Percentiles rank a stretch among this genome's conserved stretches.
phyloP scores from a whole-genome alignment of 2,113 vertebrate genomes.

The Haemorhous mexicanus region DNA sequence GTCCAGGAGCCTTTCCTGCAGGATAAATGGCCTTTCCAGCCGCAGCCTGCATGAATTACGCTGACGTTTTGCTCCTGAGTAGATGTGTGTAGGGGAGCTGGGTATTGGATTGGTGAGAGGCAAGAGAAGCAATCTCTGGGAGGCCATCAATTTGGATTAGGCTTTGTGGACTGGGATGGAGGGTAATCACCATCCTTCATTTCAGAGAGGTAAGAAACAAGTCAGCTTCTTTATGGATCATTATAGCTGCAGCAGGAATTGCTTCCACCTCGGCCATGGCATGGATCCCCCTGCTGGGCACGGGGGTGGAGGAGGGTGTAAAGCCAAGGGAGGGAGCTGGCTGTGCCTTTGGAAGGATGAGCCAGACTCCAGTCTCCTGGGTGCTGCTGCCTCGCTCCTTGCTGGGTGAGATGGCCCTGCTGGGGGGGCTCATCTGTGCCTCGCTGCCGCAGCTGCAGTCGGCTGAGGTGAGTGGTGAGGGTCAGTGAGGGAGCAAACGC shows the following conservation, averaged over 20 bases:
- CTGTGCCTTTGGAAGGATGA: neutral
- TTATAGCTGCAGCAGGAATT: neutral
- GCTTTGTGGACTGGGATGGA: slow-evolving; percentile 29
- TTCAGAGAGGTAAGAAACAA: slow-evolving; percentile 37
- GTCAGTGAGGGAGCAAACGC: neutral
- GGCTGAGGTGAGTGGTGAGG: accelerated
- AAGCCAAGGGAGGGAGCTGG: neutral
- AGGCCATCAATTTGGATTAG: slow-evolving; percentile 28
- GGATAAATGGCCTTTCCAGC: neutral
- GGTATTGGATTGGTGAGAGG: neutral
- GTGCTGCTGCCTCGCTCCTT: neutral
- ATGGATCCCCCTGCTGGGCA: accelerated
- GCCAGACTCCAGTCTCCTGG: neutral
- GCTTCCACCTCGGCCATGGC: neutral
- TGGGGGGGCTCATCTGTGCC: neutral
- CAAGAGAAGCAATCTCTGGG: slow-evolving; percentile 19
- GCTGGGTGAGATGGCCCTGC: neutral
- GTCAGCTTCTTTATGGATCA: slow-evolving; percentile 12
- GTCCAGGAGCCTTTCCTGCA: neutral
- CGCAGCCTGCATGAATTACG: neutral
- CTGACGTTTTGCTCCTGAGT: neutral
- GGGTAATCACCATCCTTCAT: slow-evolving; percentile 53
- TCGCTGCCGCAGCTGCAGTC: accelerated
- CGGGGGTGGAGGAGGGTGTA: neutral
- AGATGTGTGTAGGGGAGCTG: neutral